These are phyloP conservation scores for Halcyon leucocephala DNA, from an alignment of 2,797 vertebrate species.

Conservation along the genomic window DNA sequence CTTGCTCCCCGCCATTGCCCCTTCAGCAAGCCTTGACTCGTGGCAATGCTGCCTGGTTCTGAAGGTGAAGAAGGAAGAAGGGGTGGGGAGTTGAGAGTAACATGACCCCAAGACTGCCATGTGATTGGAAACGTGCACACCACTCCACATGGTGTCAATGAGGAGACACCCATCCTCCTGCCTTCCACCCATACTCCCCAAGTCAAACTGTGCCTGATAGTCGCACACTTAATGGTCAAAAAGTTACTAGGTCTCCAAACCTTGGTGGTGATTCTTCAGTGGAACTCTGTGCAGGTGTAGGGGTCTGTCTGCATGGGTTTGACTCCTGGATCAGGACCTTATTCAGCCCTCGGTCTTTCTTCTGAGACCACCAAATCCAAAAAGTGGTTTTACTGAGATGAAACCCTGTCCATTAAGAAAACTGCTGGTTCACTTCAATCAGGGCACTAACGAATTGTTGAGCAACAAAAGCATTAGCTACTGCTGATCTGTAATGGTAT, in stretches of 20 bases:
- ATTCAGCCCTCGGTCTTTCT: background rate
- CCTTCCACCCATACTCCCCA: conserved; percentile 49
- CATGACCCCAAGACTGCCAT: conserved; percentile 59
- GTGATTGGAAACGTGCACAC: conserved; percentile 60
- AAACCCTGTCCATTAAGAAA: conserved; percentile 47
- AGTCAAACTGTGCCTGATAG: background rate
- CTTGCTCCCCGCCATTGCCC: conserved; percentile 67
- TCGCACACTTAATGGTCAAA: background rate
- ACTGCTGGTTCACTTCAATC: conserved; percentile 32
- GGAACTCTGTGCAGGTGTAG: background rate
- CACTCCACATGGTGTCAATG: conserved; percentile 55
- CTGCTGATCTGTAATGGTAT: background rate
- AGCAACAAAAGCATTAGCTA: background rate
- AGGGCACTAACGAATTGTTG: background rate
- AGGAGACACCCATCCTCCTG: conserved; percentile 53
- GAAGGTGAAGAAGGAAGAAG: conserved; percentile 72
- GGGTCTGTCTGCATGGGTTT: conserved; percentile 43
- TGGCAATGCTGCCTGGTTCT: conserved; percentile 69
- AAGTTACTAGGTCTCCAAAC: conserved; percentile 30
- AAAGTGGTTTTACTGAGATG: background rate
- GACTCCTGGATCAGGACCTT: background rate
- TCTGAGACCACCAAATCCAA: conserved; percentile 38
- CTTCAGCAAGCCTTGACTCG: conserved; percentile 63
- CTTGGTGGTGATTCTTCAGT: conserved; percentile 62
- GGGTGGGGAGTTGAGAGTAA: conserved; percentile 68